Evolutionary conservation across 2,888 invertebrate genomes (phyloP), one percentile per base, ranked within the genome.

Genomic region (Cremastinae sp.): DNA sequence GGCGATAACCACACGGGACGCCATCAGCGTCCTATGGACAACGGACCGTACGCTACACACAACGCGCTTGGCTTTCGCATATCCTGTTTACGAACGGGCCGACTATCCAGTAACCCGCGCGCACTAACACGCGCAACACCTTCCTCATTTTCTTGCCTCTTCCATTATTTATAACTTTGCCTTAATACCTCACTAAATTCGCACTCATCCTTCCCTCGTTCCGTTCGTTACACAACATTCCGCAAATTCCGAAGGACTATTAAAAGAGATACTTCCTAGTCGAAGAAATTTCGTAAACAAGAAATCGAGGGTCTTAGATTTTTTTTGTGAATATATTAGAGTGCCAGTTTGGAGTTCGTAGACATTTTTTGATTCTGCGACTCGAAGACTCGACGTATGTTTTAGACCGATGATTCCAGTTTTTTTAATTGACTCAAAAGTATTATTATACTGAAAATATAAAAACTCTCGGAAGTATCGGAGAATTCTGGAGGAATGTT

Each of bases 151-250:
- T 59, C 43, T 43, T 10, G 28, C 43, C 14, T 59, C 45, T 28
- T 45, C 22, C 28, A 59, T 59, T 59, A 59, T 59, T 59, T 28
- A 59, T 45, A 59, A n/a, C n/a, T 58, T 41, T 20, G 58, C 28
- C 28, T n/a, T 8, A 12, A 12, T 12, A 20, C 28, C 28, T 14
- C 14, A 12, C 14, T 43, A 2, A 43, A 20, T 43, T 14, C 12
- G 12, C 45, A 12, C 28, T 18, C 5, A 41, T n/a, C 20, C 9
- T 49, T 41, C 28, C 28, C 28, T 28, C 28, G 2, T 5, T 5
- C 28, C 28, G 28, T 28, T 28, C 28, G 28, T 59, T 59, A 59
- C 59, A 45, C 59, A 59, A 59, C 45, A 45, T 55, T 55, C 55
- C 22, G 43, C 18, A 10, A 18, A n/a, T 39, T 14, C 35, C 16